Evolutionary conservation across 2,113 vertebrate genomes (phyloP), one percentile per base, ranked within the genome.

Genomic region (Hyaena hyaena): DNA sequence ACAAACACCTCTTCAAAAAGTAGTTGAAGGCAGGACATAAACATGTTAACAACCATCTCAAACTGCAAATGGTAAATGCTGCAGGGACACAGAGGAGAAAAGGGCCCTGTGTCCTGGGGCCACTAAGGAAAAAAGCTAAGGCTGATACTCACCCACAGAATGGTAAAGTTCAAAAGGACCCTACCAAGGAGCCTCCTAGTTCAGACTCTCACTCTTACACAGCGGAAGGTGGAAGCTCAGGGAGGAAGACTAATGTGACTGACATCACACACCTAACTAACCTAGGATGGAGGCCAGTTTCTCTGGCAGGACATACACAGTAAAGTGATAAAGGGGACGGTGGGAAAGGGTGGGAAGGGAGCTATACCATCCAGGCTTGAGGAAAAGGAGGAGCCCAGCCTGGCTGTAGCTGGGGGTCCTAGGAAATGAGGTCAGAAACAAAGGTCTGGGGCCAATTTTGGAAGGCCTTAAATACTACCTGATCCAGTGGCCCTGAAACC

Each of bases 381-480:
- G 39, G 77, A 84, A 89, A 85, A 82, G 82, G 35, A 81, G 3
- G 35, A 66, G 23, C 71, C 24, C 33, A 48, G 45, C 31, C 43
- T 76, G 61, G 61, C 2, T 88, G 50, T 5, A 26, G 26, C 17
- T 69, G 10, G 48, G 35, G 76, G 39, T 80, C 43, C 19, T 35
- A 43, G 65, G 45, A 93, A 94, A 80, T 33, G 50, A 33, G 11
- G 66, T n/a, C 88, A 61, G 43, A 91, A 96, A 91, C 91, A 88
- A 96, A 80, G 65, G 35, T 63, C 17, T 45, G 24, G 21, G 10
- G 35, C 66, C 94, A 86, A 87, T 73, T 89, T 90, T 58, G 33
- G 43, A 89, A 95, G 45, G 45, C 21, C 33, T 65, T 65, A 3
- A 96, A 82, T 35, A 95, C 21, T 31, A 69, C 8, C 77, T 43